Evolutionary conservation across 2,113 vertebrate genomes (phyloP).

Genomic region (Apistogramma diplotaenia): DNA sequence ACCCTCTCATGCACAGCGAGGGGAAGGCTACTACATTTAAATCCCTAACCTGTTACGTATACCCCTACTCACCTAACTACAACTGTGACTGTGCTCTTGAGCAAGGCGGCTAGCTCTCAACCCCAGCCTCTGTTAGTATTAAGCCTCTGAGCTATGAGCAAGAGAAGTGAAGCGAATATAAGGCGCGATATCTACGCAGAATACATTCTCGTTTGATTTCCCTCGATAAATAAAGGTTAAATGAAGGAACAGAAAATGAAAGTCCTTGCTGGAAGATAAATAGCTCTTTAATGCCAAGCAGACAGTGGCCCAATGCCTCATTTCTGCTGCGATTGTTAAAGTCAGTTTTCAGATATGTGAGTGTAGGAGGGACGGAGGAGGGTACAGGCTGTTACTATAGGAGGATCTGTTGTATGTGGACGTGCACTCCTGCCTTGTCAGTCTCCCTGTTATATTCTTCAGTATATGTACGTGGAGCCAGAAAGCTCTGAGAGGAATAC

Average conservation of each 20-base stretch:
- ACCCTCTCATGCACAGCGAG: background rate
- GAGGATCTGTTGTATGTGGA: background rate
- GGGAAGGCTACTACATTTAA: background rate
- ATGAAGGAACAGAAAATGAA: conserved; percentile 38
- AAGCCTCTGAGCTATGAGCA: background rate
- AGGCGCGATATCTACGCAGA: conserved; percentile 3
- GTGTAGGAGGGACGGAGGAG: background rate
- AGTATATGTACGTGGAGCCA: background rate
- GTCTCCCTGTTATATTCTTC: background rate
- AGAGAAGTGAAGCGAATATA: background rate
- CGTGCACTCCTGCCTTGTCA: conserved; percentile 12
- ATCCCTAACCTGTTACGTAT: background rate
- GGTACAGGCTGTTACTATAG: conserved; percentile 1
- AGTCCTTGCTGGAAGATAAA: conserved; percentile 48
- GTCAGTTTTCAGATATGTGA: conserved; percentile 14
- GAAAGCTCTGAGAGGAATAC: conserved; percentile 17
- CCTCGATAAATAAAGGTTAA: conserved; percentile 61
- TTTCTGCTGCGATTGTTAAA: conserved; percentile 31
- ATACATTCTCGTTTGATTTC: conserved; percentile 40
- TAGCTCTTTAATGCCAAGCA: conserved; percentile 51
- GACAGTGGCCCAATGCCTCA: background rate
- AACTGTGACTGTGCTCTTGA: background rate
- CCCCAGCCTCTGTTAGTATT: background rate
- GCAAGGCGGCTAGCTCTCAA: background rate
- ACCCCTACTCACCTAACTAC: background rate